Percentiles rank a stretch among this genome's conserved stretches.
phyloP scores from a whole-genome alignment of 2,113 vertebrate genomes.

The Amazona vittata region DNA sequence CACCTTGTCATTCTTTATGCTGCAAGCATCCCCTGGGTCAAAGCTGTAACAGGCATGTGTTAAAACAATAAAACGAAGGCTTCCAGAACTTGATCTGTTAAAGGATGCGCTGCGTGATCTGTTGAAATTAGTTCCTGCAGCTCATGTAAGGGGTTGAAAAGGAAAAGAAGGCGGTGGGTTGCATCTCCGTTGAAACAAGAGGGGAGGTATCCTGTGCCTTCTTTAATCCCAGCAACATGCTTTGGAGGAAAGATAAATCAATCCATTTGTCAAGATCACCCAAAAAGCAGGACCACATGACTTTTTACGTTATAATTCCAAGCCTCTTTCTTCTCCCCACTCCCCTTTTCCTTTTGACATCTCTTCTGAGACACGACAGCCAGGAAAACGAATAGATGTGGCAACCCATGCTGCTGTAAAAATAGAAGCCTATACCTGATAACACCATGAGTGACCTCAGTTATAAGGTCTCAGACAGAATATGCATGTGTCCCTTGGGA shows the following conservation, averaged over 20 bases:
- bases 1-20: background rate
- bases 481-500: background rate
- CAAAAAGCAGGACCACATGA: background rate
- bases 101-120: background rate
- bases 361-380: background rate
- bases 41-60: background rate
- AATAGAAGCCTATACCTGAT: background rate
- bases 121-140: background rate
- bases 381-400: background rate
- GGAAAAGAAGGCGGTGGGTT: background rate
- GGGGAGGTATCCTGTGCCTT: background rate
- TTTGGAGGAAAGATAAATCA: background rate
- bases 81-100: background rate
- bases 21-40: background rate
- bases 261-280: background rate
- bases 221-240: background rate
- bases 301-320: background rate
- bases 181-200: background rate
- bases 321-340: background rate
- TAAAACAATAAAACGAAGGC: background rate
- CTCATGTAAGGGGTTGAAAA: background rate
- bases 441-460: background rate
- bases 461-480: background rate
- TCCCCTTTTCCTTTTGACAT: background rate
- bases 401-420: background rate